Percentiles rank a stretch among this genome's conserved stretches.
These are phyloP conservation scores for Anguilla marmorata DNA, from an alignment of 2,797 vertebrate genomes.

Conservation along the genomic window DNA sequence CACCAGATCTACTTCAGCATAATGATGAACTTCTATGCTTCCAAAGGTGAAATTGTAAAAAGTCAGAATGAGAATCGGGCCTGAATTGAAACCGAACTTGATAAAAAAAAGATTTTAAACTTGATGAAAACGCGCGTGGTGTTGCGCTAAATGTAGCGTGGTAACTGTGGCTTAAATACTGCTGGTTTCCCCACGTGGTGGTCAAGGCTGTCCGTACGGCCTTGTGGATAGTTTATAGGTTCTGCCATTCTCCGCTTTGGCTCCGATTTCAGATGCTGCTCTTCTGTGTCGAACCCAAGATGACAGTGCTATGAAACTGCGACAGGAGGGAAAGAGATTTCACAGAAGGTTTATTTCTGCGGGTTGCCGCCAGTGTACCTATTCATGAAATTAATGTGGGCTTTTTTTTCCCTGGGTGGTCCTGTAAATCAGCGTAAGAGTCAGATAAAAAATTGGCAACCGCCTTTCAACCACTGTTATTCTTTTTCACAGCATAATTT, in stretches of 20 bases:
- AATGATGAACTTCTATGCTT: not conserved
- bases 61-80: not conserved
- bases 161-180: not conserved
- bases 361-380: not conserved
- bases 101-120: not conserved
- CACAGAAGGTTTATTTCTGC: not conserved
- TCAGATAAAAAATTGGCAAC: constrained; percentile 14
- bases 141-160: not conserved
- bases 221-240: not conserved
- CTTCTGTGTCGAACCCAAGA: not conserved
- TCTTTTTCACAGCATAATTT: not conserved
- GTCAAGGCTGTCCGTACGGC: not conserved
- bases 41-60: not conserved
- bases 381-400: not conserved
- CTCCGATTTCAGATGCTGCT: not conserved
- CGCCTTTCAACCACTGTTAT: not conserved
- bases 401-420: constrained; percentile 7
- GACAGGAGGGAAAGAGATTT: not conserved
- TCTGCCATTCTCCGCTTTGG: not conserved
- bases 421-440: not conserved
- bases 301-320: not conserved
- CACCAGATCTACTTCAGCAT: not conserved
- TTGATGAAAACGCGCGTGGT: not conserved
- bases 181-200: not conserved
- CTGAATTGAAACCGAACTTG: not conserved